phyloP scores from a whole-genome alignment of 2,113 vertebrate genomes.

The Amia ocellicauda region DNA sequence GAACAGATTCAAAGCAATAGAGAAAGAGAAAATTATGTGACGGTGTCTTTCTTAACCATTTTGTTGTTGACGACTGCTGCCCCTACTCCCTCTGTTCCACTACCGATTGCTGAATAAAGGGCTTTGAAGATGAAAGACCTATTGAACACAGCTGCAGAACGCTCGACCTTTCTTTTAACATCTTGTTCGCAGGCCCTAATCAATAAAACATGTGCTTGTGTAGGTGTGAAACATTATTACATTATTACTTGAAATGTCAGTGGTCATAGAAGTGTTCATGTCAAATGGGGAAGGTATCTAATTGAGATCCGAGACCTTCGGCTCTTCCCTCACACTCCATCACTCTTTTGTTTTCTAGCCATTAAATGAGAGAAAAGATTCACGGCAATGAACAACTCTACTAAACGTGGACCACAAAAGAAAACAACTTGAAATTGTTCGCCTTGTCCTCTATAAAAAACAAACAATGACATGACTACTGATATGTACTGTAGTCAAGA shows the following conservation, averaged over 20 bases:
- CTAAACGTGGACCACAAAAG: constrained; percentile 3
- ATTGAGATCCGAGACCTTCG: constrained; percentile 14
- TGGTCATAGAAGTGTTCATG: not conserved
- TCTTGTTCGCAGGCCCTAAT: constrained; percentile 18
- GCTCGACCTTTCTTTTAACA: constrained; percentile 8
- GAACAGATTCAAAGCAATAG: too few relatives aligned
- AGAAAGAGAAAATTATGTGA: too few relatives aligned
- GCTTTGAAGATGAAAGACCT: constrained; percentile 8
- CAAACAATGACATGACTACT: too few relatives aligned
- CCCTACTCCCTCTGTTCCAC: not conserved
- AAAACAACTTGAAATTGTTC: too few relatives aligned
- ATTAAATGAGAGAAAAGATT: constrained; percentile 18
- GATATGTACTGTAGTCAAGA: too few relatives aligned
- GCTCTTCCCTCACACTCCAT: constrained; percentile 16
- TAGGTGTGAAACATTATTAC: constrained; percentile 22
- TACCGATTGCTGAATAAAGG: constrained; percentile 6
- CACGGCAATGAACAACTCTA: constrained; percentile 7
- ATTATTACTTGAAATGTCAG: constrained; percentile 37
- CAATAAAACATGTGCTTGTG: constrained; percentile 35
- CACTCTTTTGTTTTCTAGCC: constrained; percentile 18
- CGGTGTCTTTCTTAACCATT: too few relatives aligned
- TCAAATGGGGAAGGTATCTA: constrained; percentile 17
- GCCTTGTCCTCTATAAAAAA: too few relatives aligned
- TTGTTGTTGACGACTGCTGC: not conserved
- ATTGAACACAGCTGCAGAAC: not conserved